These are phyloP conservation scores for Poeciliopsis turrubarensis DNA, from an alignment of 2,113 vertebrate genomes.

Conservation along the genomic window DNA sequence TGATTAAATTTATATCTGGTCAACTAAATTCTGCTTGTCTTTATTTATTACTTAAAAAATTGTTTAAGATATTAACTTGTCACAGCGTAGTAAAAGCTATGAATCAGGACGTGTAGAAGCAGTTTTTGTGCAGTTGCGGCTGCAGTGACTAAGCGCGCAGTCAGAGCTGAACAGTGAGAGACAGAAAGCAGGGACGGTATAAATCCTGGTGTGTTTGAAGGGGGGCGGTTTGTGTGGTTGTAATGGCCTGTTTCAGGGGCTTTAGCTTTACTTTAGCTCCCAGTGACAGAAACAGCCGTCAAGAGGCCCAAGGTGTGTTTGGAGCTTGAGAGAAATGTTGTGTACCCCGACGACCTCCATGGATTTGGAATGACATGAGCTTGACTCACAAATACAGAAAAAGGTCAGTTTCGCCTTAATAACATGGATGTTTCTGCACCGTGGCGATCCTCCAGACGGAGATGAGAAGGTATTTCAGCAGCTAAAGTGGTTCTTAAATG, in stretches of 20 bases:
- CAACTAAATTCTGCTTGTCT: no score
- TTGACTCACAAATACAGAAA: not conserved
- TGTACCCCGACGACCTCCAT: not conserved
- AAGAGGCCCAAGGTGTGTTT: conserved; percentile 28
- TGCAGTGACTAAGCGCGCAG: not conserved
- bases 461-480: not conserved
- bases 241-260: conserved; percentile 10
- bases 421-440: not conserved
- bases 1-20: no score
- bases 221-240: conserved; percentile 52
- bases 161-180: conserved; percentile 16
- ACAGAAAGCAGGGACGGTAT: conserved; percentile 47
- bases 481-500: not conserved
- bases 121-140: not conserved
- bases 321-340: conserved; percentile 1
- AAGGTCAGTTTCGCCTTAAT: not conserved
- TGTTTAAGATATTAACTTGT: no score
- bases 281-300: conserved; percentile 31
- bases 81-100: no score
- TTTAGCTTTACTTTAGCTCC: not conserved
- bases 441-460: not conserved
- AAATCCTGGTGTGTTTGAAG: conserved; percentile 45
- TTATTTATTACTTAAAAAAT: no score
- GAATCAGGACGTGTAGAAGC: not conserved
- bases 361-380: not conserved